Conservation (phyloP, 2,113 vertebrate species). For the Sus scrofa region T2T-Sscrofa CM000820.6:57474501-57475000, state of each 20-base stretch:
- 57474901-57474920: background rate
- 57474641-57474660: constrained; percentile 95
- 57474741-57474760: background rate
- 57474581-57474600: constrained; percentile 96
- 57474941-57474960: background rate
- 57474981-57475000: background rate
- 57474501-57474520: constrained; percentile 94
- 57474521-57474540: constrained; percentile 94
- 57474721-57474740: background rate
- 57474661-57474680: constrained; percentile 97
- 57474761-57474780: background rate
- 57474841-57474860: background rate
- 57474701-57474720: background rate
- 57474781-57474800: background rate
- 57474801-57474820: background rate
- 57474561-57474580: constrained; percentile 91
- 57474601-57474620: constrained; percentile 93
- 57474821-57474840: background rate
- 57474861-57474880: constrained; percentile 45
- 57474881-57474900: background rate
- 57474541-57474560: constrained; percentile 96
- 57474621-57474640: constrained; percentile 98
- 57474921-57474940: background rate
- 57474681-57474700: constrained; percentile 83
- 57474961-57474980: background rate